A percentile compares a stretch with the other conserved stretches of the same genome.
These are phyloP conservation scores for Microctonus aethiopoides DNA, from an alignment of 2,888 invertebrate genomes.

Conservation along the genomic window DNA sequence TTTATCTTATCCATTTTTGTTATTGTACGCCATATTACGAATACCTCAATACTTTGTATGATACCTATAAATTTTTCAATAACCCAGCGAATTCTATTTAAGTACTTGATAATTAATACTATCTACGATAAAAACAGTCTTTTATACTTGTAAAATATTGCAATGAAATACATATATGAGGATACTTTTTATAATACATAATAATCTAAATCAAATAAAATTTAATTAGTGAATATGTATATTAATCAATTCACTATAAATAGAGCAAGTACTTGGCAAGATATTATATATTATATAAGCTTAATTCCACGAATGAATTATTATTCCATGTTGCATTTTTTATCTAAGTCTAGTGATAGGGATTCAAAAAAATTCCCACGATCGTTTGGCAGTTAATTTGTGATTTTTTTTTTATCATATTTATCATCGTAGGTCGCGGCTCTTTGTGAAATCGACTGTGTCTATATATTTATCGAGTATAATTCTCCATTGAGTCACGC, in stretches of 20 bases:
- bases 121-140: constrained; percentile 21
- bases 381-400: constrained; percentile 14
- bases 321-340: not conserved
- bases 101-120: constrained; percentile 12
- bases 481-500: not conserved
- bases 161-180: not conserved
- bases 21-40: not conserved
- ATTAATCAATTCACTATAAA: not conserved
- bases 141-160: constrained; percentile 9
- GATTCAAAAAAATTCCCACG: constrained; percentile 14
- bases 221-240: not conserved
- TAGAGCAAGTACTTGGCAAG: constrained; percentile 12
- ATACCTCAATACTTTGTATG: not conserved
- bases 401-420: not conserved
- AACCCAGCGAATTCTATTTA: not conserved
- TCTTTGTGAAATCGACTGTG: constrained; percentile 4
- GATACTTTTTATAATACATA: too few species aligned
- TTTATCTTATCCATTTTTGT: not conserved
- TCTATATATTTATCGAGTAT: constrained; percentile 9
- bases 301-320: not conserved
- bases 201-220: not conserved
- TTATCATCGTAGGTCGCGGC: not conserved
- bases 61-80: not conserved
- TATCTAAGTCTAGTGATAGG: not conserved
- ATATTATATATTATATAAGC: constrained; percentile 6